Percentiles rank a stretch among this genome's conserved stretches.
phyloP scores from a whole-genome alignment of 2,888 invertebrate species.

The Clunio marinus region DNA sequence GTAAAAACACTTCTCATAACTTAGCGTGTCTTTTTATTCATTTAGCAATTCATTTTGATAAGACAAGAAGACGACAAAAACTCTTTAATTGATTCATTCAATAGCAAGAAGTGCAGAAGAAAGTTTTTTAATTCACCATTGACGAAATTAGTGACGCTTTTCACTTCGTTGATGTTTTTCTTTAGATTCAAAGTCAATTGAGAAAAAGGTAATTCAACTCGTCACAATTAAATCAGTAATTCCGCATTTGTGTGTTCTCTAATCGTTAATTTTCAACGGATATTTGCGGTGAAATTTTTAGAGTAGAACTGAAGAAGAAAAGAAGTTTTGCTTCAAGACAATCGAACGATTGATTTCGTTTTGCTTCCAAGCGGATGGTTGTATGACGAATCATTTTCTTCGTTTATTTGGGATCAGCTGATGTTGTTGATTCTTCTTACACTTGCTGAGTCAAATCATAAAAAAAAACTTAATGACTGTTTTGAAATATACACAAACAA shows the following conservation, averaged over 20 bases:
- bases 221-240: neutral
- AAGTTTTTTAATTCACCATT: too few relatives aligned
- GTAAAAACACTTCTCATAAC: too few relatives aligned
- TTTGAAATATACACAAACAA: neutral
- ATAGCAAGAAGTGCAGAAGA: too few relatives aligned
- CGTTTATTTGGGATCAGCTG: neutral
- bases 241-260: slow-evolving; percentile 9
- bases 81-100: too few relatives aligned
- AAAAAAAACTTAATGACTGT: neutral
- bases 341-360: neutral
- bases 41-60: too few relatives aligned
- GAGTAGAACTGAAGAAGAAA: neutral
- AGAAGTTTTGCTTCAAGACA: neutral
- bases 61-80: too few relatives aligned
- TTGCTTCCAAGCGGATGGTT: too few relatives aligned
- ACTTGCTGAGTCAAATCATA: too few relatives aligned
- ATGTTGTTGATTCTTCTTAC: neutral
- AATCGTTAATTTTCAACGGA: neutral
- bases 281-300: neutral
- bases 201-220: neutral
- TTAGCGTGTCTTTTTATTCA: too few relatives aligned
- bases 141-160: too few relatives aligned
- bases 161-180: too few relatives aligned
- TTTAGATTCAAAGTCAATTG: neutral
- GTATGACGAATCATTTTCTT: neutral